A percentile compares a stretch with the other conserved stretches of the same genome.
These are phyloP conservation scores for Tringa solitaria DNA, from an alignment of 2,113 vertebrate genomes.

Conservation along the genomic window DNA sequence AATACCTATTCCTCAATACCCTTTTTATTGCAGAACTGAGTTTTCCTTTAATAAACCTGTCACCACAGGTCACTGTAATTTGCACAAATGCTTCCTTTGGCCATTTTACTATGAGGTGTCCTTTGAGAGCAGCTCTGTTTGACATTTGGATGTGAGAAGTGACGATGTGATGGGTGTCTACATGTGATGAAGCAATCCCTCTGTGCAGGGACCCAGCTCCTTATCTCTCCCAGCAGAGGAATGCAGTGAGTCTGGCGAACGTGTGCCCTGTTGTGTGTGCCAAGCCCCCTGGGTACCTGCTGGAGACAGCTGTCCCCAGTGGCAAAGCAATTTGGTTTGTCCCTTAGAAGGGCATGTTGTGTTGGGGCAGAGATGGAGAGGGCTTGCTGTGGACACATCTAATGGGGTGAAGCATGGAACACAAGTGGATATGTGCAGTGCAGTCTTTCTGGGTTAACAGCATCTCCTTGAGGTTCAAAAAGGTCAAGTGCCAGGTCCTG, in stretches of 20 bases:
- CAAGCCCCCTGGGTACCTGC: fast-evolving
- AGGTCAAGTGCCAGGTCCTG: too few species aligned
- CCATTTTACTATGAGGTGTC: fast-evolving
- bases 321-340: background rate
- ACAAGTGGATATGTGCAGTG: background rate
- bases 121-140: background rate
- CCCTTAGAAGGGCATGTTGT: background rate
- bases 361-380: background rate
- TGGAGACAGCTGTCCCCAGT: background rate
- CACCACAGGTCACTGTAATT: background rate
- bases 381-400: background rate
- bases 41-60: background rate
- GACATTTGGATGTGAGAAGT: background rate
- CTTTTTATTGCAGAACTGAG: background rate
- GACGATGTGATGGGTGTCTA: background rate
- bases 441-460: background rate
- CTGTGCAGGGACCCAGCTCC: background rate
- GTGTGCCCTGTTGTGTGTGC: fast-evolving
- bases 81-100: background rate
- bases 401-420: fast-evolving
- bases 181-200: fast-evolving
- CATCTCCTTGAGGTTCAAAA: background rate
- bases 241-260: background rate
- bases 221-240: background rate
- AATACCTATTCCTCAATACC: background rate